Conservation (phyloP, 2,888 invertebrate species). For the Sminthurinus aureus region DNA sequence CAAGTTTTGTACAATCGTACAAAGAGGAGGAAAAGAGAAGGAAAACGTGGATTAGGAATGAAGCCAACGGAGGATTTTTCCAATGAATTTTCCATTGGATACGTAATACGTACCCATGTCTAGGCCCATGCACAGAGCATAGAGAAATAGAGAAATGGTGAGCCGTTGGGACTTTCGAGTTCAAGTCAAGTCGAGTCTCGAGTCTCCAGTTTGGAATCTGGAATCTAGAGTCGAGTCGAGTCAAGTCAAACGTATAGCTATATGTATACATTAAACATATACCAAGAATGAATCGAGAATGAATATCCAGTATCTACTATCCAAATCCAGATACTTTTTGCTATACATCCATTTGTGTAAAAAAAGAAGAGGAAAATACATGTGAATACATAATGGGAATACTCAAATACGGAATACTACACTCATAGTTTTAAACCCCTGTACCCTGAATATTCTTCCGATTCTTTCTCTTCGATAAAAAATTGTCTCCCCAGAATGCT, state of each 20-base stretch:
- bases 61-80: background rate
- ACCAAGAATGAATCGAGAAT: background rate
- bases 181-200: background rate
- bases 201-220: too few relatives aligned
- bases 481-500: background rate
- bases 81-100: constrained; percentile 13
- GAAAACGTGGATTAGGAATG: constrained; percentile 13
- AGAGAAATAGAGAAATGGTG: background rate
- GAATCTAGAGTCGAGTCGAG: background rate
- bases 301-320: too few relatives aligned
- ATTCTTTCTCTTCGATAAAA: background rate
- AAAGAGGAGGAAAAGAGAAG: background rate
- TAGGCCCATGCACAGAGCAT: too few relatives aligned
- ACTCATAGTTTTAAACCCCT: background rate
- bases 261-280: background rate
- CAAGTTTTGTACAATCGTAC: background rate
- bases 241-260: background rate
- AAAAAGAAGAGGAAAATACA: background rate
- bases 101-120: background rate
- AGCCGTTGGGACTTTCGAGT: background rate
- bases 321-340: too few relatives aligned
- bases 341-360: background rate
- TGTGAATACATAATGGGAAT: background rate
- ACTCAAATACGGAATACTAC: background rate
- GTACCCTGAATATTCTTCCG: too few relatives aligned